phyloP scores from a whole-genome alignment of 1,140 invertebrate genomes.

The Nilaparvata lugens region DNA sequence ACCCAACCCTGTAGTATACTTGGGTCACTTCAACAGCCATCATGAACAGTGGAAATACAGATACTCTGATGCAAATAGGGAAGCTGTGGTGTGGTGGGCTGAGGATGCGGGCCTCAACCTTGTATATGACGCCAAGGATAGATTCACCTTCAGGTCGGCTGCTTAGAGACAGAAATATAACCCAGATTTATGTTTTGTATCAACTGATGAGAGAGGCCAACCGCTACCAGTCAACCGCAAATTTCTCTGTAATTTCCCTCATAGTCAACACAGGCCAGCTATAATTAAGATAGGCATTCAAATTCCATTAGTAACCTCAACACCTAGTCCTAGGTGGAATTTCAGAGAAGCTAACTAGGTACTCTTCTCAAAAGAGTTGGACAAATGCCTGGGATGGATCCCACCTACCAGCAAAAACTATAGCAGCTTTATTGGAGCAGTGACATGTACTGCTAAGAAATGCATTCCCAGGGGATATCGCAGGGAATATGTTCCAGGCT shows the following conservation, averaged over 20 bases:
- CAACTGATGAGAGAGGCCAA: not conserved
- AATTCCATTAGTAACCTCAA: constrained; percentile 2
- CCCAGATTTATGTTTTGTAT: constrained; percentile 6
- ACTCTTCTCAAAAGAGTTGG: too few species aligned
- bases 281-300: not conserved
- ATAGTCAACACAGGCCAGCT: not conserved
- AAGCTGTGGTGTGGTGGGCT: not conserved
- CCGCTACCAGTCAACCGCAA: not conserved
- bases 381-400: too few species aligned
- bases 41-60: too few species aligned
- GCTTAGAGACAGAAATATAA: not conserved
- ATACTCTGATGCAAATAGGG: not conserved
- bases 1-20: too few species aligned
- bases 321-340: not conserved
- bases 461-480: constrained; percentile 9
- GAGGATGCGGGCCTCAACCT: not conserved
- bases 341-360: not conserved
- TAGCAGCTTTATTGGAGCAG: not conserved
- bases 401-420: too few species aligned
- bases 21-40: too few species aligned
- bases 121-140: constrained; percentile 1
- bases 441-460: constrained; percentile 5
- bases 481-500: constrained; percentile 8
- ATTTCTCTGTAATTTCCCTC: not conserved
- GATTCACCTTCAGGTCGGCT: not conserved